phyloP scores from a whole-genome alignment of 2,888 invertebrate species.

The Lobophora halterata region DNA sequence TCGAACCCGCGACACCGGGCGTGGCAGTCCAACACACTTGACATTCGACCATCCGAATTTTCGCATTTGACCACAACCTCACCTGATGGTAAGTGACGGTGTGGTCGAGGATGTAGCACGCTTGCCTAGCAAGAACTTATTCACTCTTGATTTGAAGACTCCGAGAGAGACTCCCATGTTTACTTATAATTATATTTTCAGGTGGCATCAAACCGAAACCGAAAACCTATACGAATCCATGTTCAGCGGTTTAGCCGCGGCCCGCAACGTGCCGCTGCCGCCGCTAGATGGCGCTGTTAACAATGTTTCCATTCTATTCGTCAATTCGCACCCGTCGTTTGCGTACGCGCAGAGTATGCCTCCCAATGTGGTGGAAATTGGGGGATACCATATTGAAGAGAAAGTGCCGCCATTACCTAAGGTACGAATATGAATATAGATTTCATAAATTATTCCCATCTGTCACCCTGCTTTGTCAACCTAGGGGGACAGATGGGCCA shows the following conservation, averaged over 20 bases:
- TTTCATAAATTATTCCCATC: too few species aligned
- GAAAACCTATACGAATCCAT: slow-evolving; percentile 34
- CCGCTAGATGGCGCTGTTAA: slow-evolving; percentile 37
- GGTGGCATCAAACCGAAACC: slow-evolving; percentile 29
- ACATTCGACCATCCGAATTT: too few species aligned
- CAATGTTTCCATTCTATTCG: slow-evolving; percentile 49
- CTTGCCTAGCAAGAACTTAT: too few species aligned
- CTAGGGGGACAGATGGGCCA: too few species aligned
- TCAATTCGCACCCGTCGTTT: slow-evolving; percentile 52
- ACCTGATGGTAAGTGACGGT: too few species aligned
- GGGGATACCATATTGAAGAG: slow-evolving; percentile 55
- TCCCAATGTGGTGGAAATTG: slow-evolving; percentile 54
- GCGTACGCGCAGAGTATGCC: slow-evolving; percentile 41
- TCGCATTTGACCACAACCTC: too few species aligned
- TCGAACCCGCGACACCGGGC: too few species aligned
- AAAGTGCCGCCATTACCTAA: slow-evolving; percentile 46
- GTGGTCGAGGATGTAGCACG: too few species aligned
- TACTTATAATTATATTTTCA: slow-evolving; percentile 18
- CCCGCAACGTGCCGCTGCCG: slow-evolving; percentile 42
- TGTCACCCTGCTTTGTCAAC: too few species aligned
- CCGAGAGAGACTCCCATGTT: too few species aligned
- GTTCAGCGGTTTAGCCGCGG: slow-evolving; percentile 41
- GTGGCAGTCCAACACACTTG: too few species aligned
- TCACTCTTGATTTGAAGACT: too few species aligned
- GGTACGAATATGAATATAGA: slow-evolving; percentile 33